A percentile compares a stretch with the other conserved stretches of the same genome.
Evolutionary conservation across 2,888 invertebrate species (phyloP).

Genomic region (Xiphydria camelus): DNA sequence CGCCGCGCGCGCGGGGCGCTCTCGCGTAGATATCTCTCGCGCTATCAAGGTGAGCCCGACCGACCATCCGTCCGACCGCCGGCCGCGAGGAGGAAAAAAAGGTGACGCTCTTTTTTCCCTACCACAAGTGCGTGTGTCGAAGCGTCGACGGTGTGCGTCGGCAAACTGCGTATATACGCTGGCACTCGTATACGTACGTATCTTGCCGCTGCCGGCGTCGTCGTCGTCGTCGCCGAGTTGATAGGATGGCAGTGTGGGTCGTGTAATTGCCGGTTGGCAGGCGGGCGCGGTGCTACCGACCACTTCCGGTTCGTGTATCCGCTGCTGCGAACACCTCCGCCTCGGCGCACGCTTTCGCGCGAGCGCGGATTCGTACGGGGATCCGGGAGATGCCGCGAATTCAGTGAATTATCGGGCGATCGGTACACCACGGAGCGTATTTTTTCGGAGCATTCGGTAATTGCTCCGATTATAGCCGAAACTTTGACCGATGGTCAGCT

Average conservation of each 20-base stretch:
- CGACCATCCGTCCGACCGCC: too few species aligned
- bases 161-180: not conserved
- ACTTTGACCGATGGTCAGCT: too few species aligned
- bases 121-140: too few species aligned
- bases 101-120: constrained; percentile 21
- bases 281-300: constrained; percentile 45
- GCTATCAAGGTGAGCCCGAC: constrained; percentile 41
- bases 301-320: constrained; percentile 54
- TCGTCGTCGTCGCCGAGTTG: constrained; percentile 29
- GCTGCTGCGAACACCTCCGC: constrained; percentile 45
- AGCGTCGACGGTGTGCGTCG: not conserved
- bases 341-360: too few species aligned
- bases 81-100: constrained; percentile 11
- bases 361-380: too few species aligned
- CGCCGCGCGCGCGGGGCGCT: too few species aligned
- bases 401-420: too few species aligned
- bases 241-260: constrained; percentile 38
- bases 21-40: constrained; percentile 38
- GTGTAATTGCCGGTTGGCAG: constrained; percentile 45
- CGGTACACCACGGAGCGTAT: too few species aligned
- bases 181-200: not conserved
- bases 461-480: too few species aligned
- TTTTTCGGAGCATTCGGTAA: too few species aligned
- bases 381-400: too few species aligned
- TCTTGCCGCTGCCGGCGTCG: too few species aligned